Conservation (phyloP, 2,797 vertebrate genomes). For the Sibirionetta formosa region DNA sequence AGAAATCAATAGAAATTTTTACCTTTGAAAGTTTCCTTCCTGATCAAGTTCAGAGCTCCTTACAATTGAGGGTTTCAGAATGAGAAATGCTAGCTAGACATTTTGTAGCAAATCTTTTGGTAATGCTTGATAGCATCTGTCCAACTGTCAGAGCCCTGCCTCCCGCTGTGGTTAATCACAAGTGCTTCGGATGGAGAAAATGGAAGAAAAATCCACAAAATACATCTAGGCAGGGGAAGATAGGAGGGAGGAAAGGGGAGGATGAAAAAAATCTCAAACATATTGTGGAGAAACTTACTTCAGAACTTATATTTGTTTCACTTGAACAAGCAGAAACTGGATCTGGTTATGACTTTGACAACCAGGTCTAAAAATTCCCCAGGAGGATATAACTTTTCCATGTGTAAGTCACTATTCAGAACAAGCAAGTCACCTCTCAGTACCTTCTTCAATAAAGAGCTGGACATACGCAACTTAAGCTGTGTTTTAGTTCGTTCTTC, state of each 20-base stretch:
- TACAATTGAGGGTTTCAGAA: background rate
- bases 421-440: background rate
- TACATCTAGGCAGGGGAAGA: background rate
- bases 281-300: background rate
- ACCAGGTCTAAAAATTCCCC: background rate
- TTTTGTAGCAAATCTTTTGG: background rate
- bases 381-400: background rate
- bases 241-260: no score
- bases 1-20: background rate
- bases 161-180: background rate
- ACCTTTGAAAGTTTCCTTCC: background rate
- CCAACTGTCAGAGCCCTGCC: background rate
- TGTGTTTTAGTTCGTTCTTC: background rate
- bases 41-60: background rate
- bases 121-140: background rate
- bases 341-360: background rate
- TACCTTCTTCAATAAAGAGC: background rate
- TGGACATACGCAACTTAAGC: background rate
- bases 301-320: background rate
- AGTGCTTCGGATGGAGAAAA: background rate
- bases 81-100: background rate
- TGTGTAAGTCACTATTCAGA: conserved; percentile 41
- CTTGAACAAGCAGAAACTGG: background rate
- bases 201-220: background rate
- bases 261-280: background rate